These are phyloP conservation scores for Rhabdophis nuchalis DNA, from an alignment of 2,797 vertebrate species.

Conservation along the genomic window DNA sequence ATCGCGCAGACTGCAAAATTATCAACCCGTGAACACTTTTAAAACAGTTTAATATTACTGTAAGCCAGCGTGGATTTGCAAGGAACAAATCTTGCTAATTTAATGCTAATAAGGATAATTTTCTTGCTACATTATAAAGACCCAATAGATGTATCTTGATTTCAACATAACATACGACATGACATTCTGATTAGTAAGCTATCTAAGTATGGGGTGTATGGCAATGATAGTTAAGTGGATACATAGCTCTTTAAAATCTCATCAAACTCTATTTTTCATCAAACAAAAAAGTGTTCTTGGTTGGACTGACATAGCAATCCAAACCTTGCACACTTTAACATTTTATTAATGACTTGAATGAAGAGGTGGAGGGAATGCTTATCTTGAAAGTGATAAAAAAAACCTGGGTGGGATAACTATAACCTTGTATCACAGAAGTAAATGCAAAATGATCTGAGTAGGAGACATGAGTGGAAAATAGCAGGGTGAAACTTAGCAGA, in stretches of 20 bases:
- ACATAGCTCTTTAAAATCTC: neutral
- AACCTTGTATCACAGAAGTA: neutral
- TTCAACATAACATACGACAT: neutral
- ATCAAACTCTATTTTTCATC: neutral
- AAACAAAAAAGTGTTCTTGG: neutral
- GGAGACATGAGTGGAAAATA: neutral
- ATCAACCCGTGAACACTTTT: neutral
- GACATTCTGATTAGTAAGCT: neutral
- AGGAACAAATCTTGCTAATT: neutral
- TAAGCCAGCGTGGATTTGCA: neutral
- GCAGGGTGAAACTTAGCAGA: neutral
- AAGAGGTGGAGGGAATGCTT: neutral
- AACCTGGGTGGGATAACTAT: neutral
- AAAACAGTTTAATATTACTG: neutral
- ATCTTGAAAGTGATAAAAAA: neutral
- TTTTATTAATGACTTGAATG: neutral
- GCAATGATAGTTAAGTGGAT: neutral
- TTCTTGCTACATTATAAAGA: neutral
- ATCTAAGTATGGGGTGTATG: neutral
- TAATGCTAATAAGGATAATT: neutral
- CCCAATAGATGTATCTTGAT: neutral
- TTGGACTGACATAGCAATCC: neutral
- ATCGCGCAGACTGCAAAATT: neutral
- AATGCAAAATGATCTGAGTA: neutral
- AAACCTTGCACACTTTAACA: neutral